Evolutionary conservation across 2,888 invertebrate genomes (phyloP).

Genomic region (Noctua comes): DNA sequence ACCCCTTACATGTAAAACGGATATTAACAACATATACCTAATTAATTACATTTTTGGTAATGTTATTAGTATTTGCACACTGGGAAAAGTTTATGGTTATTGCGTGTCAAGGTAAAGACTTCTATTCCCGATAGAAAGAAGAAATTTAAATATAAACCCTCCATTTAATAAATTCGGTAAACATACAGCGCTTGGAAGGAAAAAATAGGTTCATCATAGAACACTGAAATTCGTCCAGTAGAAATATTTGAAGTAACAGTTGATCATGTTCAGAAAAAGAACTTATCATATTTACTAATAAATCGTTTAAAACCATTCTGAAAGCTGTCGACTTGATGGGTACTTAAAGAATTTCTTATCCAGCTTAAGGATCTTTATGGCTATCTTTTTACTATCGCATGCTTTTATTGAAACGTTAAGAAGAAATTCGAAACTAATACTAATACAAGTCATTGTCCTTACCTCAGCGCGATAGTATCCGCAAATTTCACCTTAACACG

Average conservation of each 20-base stretch:
- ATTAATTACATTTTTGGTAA: conserved; percentile 51
- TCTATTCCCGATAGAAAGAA: conserved; percentile 59
- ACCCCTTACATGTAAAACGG: conserved; percentile 46
- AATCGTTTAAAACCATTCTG: conserved; percentile 16
- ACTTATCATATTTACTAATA: neutral
- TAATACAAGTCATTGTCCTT: conserved; percentile 68
- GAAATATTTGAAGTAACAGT: conserved; percentile 8
- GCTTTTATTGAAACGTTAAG: conserved; percentile 74
- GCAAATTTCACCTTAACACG: conserved; percentile 67
- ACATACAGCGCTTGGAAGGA: neutral
- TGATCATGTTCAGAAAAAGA: neutral
- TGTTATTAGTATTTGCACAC: conserved; percentile 53
- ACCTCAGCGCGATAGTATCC: conserved; percentile 69
- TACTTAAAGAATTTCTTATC: conserved; percentile 62
- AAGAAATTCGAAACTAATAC: conserved; percentile 66
- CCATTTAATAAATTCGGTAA: neutral
- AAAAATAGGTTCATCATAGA: neutral
- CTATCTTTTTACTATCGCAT: conserved; percentile 72
- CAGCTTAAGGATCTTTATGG: conserved; percentile 74
- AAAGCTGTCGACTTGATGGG: conserved; percentile 31
- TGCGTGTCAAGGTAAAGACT: conserved; percentile 59
- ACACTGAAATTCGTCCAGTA: neutral
- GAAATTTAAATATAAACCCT: neutral
- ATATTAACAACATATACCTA: conserved; percentile 38
- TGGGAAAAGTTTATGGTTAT: conserved; percentile 51